Conservation (phyloP, 1,140 invertebrate genomes). For the Aphelenchoides avenae region DNA sequence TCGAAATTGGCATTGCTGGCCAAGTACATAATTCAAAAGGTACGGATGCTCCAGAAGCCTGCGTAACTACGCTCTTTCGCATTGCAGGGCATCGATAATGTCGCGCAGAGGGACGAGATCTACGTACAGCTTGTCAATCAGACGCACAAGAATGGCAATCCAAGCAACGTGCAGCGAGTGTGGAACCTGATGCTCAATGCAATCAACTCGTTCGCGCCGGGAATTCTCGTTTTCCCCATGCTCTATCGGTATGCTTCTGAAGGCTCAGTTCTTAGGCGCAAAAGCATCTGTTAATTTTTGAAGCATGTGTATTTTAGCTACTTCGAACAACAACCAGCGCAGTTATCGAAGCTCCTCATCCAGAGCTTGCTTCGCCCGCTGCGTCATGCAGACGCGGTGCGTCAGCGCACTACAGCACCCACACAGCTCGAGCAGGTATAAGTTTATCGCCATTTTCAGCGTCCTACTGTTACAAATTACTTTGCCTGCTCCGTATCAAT, state of each 20-base stretch:
- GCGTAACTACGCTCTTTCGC: too few species aligned
- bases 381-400: too few species aligned
- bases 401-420: slow-evolving; percentile 5
- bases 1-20: slow-evolving; percentile 76
- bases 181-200: slow-evolving; percentile 86
- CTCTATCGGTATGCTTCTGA: slow-evolving; percentile 73
- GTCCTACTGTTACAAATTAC: too few species aligned
- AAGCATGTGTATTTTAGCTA: slow-evolving; percentile 24
- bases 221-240: slow-evolving; percentile 74
- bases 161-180: slow-evolving; percentile 71
- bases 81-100: slow-evolving; percentile 75
- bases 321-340: slow-evolving; percentile 24
- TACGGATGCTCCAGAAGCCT: too few species aligned
- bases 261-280: slow-evolving; percentile 5
- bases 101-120: slow-evolving; percentile 84
- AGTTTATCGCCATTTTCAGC: slow-evolving; percentile 4
- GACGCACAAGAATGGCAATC: slow-evolving; percentile 76
- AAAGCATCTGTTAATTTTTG: too few species aligned
- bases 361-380: slow-evolving; percentile 24
- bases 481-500: too few species aligned
- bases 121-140: slow-evolving; percentile 90
- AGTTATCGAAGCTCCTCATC: slow-evolving; percentile 17
- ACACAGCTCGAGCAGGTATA: slow-evolving; percentile 30
- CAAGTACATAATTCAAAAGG: slow-evolving; percentile 89
- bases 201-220: slow-evolving; percentile 82